Evolutionary conservation across 2,797 vertebrate species (phyloP), one percentile per base, ranked within the genome.

Genomic region (Clarias pachynema): DNA sequence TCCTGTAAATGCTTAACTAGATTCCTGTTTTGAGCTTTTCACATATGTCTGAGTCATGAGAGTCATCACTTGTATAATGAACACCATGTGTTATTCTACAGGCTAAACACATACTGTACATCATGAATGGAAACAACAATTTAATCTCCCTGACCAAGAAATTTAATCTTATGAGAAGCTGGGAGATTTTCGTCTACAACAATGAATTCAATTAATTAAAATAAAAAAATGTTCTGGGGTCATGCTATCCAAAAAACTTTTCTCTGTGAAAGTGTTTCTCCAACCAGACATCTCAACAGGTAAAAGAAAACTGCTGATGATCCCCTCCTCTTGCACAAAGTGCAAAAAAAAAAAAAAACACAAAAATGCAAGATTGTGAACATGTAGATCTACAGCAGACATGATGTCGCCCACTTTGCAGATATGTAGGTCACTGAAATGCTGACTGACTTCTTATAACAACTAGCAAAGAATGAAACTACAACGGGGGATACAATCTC

Each of bases 391-490:
- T 68, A 56, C 26, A 59, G n/a, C 86, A 56, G 87, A 87, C 31
- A 80, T 87, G 20, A 79, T 26, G 83, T 69, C 86, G 59, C 81
- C 75, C 82, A 79, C 75, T 65, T 73, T 57, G 15, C 79, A 82
- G 18, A 57, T 89, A 94, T 94, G 72, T 91, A 93, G 94, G 93
- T 93, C 93, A 93, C 79, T 2, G 66, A 91, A 90, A 83, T 83
- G 92, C 91, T 93, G 89, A 92, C 80, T 68, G n/a, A 56, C 14
- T 91, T 93, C 89, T 91, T 87, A 87, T 89, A 87, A 86, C 62
- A 88, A 31, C 10, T 44, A 31, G 59, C 60, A 79, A 18, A 0
- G 77, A 79, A 29, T 72, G 29, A 89, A 84, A 82, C 66, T 85
- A 78, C 84, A 86, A 3, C 20, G 63, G 31, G 82, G 81, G 79